Base-by-base conservation (phyloP, 2,113 vertebrate species). In the Noturus placidus region DNA sequence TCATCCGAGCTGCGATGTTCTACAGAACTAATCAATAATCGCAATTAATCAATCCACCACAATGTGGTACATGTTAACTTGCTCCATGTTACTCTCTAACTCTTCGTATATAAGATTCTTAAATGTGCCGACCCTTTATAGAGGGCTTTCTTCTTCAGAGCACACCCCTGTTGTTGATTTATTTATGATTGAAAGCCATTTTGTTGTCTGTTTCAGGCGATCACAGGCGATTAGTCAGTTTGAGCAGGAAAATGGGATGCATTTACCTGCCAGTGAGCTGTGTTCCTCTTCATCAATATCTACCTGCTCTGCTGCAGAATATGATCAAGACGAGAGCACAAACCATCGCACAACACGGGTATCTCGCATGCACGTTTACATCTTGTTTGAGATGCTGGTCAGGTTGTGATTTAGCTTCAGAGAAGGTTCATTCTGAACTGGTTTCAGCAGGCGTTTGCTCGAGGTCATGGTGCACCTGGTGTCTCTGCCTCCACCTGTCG, bases 401-500 rank as follows among this genome's bases (percentile, higher is more conserved):
- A 38, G 30, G n/a, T 63, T 82, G 14, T 72, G 14, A 14, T 70
- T 54, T 11, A 35, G 33, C 13, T 46, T 46, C 25, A 22, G 57
- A 50, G 9, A 5, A 38, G 5, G 19, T 56, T 84, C 1, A 30
- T 63, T 20, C 15, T 42, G 19, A 46, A 38, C 35, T 50, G 8
- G 5, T 38, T 81, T 84, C 50, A 56, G 72, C 72, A 86, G 81
- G 19, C 20, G 50, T 79, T 61, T 2, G 56, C 61, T 78, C 30
- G 19, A 50, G 56, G 86, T 27, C 57, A 50, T 27, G 70, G 61
- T 27, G 52, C 42, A 14, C 35, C 85, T 77, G 86, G 87, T 74
- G 80, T 88, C 70, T 85, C 82, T 22, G 46, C 87, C 19, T 89
- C 89, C 63, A 88, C 82, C 33, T 83, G 85, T 56, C 20, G 67